Percentiles rank a stretch among this genome's conserved stretches.
Conservation (phyloP, 2,113 vertebrate genomes). For the Elaphurus davidianus region DNA sequence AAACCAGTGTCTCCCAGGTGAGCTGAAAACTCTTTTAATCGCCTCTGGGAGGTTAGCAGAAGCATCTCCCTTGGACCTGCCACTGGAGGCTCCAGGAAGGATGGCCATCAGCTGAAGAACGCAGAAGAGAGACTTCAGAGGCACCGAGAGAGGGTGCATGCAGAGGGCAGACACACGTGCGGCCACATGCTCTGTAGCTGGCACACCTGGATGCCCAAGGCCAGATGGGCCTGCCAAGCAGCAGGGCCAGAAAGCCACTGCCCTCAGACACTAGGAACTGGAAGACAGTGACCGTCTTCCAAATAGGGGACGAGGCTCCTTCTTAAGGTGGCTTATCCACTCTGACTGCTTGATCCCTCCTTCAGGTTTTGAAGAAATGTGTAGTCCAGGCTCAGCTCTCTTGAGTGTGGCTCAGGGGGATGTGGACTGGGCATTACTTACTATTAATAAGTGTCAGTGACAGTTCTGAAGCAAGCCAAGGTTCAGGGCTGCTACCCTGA, state of each 20-base stretch:
- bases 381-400: neutral
- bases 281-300: neutral
- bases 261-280: too few species aligned
- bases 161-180: neutral
- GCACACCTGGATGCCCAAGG: neutral
- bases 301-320: neutral
- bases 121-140: neutral
- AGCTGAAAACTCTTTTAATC: neutral
- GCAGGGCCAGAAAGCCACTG: neutral
- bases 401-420: neutral
- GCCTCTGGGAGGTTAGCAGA: neutral
- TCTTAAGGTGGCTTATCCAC: neutral
- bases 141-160: fast-evolving
- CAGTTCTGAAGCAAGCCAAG: neutral
- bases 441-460: neutral
- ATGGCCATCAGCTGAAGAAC: neutral
- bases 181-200: fast-evolving
- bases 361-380: neutral
- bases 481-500: neutral
- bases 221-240: neutral
- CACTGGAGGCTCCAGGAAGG: neutral
- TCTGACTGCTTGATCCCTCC: neutral
- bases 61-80: neutral
- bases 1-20: neutral
- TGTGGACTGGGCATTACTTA: neutral